A percentile compares a stretch with the other conserved stretches of the same genome.
These are phyloP conservation scores for Phacellophora camtschatica DNA, from an alignment of 30 jellyfish, hydroid and myxozoan genomes.

Conservation along the genomic window DNA sequence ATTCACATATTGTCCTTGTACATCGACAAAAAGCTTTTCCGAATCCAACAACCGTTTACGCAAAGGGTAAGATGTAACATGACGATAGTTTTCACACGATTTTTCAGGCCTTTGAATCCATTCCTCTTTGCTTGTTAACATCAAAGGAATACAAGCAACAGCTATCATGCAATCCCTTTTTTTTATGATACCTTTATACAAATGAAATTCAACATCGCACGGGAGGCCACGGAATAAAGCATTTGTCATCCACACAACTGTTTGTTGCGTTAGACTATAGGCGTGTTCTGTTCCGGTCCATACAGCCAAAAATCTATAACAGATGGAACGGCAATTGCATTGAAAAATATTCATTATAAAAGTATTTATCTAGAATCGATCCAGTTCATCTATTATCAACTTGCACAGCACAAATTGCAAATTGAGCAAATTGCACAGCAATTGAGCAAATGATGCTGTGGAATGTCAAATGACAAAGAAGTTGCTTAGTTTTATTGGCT, in stretches of 20 bases:
- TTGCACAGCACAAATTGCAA: no score
- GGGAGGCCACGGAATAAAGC: not conserved
- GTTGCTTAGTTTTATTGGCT: no score
- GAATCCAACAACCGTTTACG: not conserved
- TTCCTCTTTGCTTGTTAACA: not conserved
- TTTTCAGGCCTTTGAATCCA: not conserved
- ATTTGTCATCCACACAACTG: no score
- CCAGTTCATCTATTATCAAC: no score
- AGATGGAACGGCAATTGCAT: not conserved
- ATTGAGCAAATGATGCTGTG: no score
- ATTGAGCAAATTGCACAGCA: no score
- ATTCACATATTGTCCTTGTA: not conserved
- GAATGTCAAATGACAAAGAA: not conserved
- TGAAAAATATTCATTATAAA: no score
- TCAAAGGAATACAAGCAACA: not conserved
- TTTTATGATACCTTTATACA: not conserved
- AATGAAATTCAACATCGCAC: conserved; percentile 6
- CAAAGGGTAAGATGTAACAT: not conserved
- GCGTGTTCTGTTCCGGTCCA: not conserved
- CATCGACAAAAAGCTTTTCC: not conserved
- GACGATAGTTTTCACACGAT: not conserved
- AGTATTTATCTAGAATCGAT: no score
- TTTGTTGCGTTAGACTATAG: not conserved
- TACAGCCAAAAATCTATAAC: not conserved
- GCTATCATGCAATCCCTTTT: not conserved